Base-by-base conservation (phyloP, 1,140 invertebrate species). In the Tetranychus urticae region DNA sequence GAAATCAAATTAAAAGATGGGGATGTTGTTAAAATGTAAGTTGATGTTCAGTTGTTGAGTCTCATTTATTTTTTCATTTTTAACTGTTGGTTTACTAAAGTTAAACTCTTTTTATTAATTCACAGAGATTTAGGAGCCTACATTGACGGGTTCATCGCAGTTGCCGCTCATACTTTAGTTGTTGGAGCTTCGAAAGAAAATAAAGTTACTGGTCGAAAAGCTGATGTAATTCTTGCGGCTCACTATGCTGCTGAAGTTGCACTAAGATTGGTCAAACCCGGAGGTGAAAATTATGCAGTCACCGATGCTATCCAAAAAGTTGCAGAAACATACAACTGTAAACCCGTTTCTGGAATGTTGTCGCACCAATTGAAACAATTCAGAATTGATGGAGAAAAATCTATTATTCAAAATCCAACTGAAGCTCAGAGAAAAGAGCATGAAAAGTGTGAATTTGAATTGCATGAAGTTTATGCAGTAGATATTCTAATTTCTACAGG, bases 101-200 rank as follows among this genome's bases (percentile, higher is more conserved):
- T 8, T 8, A 12, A 8, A 3, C 8, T 52, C 14, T 52, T 52
- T 52, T 52, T 52, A n/a, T 55, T 33, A n/a, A 55, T 33, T 55
- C 81, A 61, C 68, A 93, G 89, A 72, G 93, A 98, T 76, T 75
- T 98, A 68, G 94, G 94, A 66, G 90, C 88, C 63, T 94, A 99
- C 73, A 83, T 99, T 69, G 96, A 98, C 82, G 96, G 96, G 36
- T 98, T 93, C 70, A 93, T 97, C 71, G 93, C 93, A 60, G 90
- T 97, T 58, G 90, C 90, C 36, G 94, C 92, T 47, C 93, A 99
- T 72, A 94, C 92, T 13, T 75, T 97, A 64, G 81, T 93, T 62
- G 81, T 98, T 67, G 89, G 88, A 61, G 83, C 84, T 58, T 79
- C 79, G 36, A 68, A 75, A 69, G 73, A 75, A 33, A 75, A 73